Conservation (phyloP, 30 jellyfish, hydroid and myxozoan genomes). For the Pelagia noctiluca region DNA sequence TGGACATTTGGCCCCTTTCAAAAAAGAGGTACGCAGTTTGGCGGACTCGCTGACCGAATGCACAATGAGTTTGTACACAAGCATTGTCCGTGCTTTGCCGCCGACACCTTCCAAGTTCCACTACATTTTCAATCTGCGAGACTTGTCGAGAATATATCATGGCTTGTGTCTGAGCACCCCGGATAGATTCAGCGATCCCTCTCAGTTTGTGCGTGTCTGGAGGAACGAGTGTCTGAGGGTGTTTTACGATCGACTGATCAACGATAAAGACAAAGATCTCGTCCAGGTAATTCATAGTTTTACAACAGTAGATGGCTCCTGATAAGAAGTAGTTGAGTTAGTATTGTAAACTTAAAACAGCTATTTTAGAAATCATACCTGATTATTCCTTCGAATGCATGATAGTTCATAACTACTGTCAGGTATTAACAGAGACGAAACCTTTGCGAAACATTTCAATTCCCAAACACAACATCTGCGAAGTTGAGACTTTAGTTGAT, state of each 20-base stretch:
- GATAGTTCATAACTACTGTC: too few relatives aligned
- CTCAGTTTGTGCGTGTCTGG: slow-evolving; percentile 95
- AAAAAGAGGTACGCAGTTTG: slow-evolving; percentile 69
- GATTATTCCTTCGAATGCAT: too few relatives aligned
- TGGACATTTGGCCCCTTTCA: slow-evolving; percentile 94
- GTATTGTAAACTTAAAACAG: too few relatives aligned
- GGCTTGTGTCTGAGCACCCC: slow-evolving; percentile 98
- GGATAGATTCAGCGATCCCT: slow-evolving; percentile 75
- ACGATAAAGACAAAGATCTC: slow-evolving; percentile 79
- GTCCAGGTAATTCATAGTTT: slow-evolving; percentile 94
- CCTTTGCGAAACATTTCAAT: too few relatives aligned
- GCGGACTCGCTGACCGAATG: slow-evolving; percentile 81
- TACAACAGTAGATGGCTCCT: too few relatives aligned
- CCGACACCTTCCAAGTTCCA: slow-evolving; percentile 99
- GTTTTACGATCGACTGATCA: slow-evolving; percentile 89
- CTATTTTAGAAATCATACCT: too few relatives aligned
- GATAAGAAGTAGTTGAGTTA: too few relatives aligned
- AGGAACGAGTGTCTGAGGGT: slow-evolving; percentile 97
- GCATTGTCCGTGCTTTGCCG: slow-evolving; percentile 90
- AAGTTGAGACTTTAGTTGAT: too few relatives aligned
- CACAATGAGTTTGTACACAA: slow-evolving; percentile 85
- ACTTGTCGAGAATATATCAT: slow-evolving; percentile 92
- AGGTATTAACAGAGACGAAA: too few relatives aligned
- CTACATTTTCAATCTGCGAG: slow-evolving; percentile 98
- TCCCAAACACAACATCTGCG: too few relatives aligned